Evolutionary conservation across 2,888 invertebrate genomes (phyloP).

Genomic region (Helicoverpa assulta): DNA sequence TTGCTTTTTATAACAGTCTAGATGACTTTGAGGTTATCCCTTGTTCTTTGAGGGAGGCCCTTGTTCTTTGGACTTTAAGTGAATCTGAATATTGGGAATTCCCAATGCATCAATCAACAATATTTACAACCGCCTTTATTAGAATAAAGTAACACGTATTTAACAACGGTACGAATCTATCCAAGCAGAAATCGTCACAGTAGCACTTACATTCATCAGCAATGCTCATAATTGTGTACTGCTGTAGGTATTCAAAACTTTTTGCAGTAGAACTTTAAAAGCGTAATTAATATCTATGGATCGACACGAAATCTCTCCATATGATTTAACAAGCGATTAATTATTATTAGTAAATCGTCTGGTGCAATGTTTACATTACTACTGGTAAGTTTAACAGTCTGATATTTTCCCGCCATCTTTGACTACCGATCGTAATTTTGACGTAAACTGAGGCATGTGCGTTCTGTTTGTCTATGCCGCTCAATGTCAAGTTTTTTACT

Average conservation of each 20-base stretch:
- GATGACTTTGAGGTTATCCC: background rate
- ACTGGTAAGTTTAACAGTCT: constrained; percentile 41
- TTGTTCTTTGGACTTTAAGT: background rate
- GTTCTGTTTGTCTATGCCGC: constrained; percentile 38
- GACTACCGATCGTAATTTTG: constrained; percentile 57
- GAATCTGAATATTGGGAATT: background rate
- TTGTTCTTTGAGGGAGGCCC: too few species aligned
- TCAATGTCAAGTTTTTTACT: constrained; percentile 57
- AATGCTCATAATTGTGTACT: constrained; percentile 4
- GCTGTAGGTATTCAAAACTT: constrained; percentile 5
- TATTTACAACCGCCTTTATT: constrained; percentile 4
- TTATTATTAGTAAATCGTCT: constrained; percentile 3
- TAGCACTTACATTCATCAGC: too few species aligned
- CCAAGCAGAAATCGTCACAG: too few species aligned
- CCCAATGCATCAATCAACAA: background rate
- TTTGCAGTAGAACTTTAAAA: constrained; percentile 13
- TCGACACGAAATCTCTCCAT: constrained; percentile 20
- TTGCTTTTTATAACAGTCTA: too few species aligned
- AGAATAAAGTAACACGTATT: constrained; percentile 16
- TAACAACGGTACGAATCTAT: constrained; percentile 1
- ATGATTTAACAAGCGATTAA: constrained; percentile 16
- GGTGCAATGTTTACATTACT: constrained; percentile 28
- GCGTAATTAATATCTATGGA: constrained; percentile 32
- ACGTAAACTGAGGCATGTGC: constrained; percentile 56
- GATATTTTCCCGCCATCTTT: constrained; percentile 55